Conservation (phyloP, 1,140 invertebrate genomes). For the Danaus melanippus region DNA sequence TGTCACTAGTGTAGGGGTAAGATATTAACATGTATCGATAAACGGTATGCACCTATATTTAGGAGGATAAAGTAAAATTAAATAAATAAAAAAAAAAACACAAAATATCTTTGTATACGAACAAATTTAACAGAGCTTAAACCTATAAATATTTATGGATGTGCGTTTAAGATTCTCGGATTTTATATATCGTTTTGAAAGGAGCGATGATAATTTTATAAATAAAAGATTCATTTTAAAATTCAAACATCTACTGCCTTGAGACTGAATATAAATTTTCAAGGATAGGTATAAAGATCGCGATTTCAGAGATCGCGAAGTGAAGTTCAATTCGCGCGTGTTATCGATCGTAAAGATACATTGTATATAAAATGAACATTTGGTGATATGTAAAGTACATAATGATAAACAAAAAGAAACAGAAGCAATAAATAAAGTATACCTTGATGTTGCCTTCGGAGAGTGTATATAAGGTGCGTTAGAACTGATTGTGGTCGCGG, state of each 20-base stretch:
- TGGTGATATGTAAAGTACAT: slow-evolving; percentile 69
- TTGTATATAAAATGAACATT: slow-evolving; percentile 55
- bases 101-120: slow-evolving; percentile 65
- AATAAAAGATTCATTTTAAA: slow-evolving; percentile 15
- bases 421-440: slow-evolving; percentile 72
- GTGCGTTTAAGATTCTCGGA: slow-evolving; percentile 40
- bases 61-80: slow-evolving; percentile 11
- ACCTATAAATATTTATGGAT: slow-evolving; percentile 46
- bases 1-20: slow-evolving; percentile 55
- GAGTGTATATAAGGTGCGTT: slow-evolving; percentile 58
- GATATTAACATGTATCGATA: slow-evolving; percentile 18
- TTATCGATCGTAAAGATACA: slow-evolving; percentile 30
- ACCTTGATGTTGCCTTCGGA: slow-evolving; percentile 69
- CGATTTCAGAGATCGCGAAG: slow-evolving; percentile 32
- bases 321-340: slow-evolving; percentile 45
- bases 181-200: slow-evolving; percentile 26
- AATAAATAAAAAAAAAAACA: slow-evolving; percentile 15
- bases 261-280: slow-evolving; percentile 54
- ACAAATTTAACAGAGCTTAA: slow-evolving; percentile 68
- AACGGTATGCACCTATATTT: slow-evolving; percentile 30
- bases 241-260: slow-evolving; percentile 38
- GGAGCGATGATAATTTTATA: slow-evolving; percentile 16
- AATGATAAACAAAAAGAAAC: slow-evolving; percentile 58
- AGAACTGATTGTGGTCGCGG: slow-evolving; percentile 41
- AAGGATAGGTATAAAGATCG: slow-evolving; percentile 29